Base-by-base conservation (phyloP, 2,888 invertebrate genomes). In the Drosophila heteroneura region DNA sequence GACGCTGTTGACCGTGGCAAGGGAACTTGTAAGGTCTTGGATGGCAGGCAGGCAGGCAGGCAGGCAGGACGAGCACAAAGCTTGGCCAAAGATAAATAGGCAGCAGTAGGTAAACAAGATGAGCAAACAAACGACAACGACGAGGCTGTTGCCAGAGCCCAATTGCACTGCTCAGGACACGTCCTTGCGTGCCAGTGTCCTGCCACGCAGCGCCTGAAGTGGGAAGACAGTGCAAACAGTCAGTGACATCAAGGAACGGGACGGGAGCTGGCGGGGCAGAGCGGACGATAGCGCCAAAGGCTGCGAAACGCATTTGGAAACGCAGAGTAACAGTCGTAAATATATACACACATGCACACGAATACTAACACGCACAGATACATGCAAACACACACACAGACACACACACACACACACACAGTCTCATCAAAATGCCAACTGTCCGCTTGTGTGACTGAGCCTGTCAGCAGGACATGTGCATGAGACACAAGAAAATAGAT, bases 71-170 rank as follows among this genome's bases (percentile, higher is more conserved):
- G 47, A 12, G 60, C 30, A 67, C 66, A 69, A 39, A 61, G 75
- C 77, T 54, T 81, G 68, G 68, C 71, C 76, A 74, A 88, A 90
- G 87, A 87, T 90, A 87, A 87, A 87, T 87, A 87, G 88, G 90
- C 90, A 85, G 85, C 83, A 81, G 90, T 79, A 90, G 90, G 90
- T 83, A 87, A 87, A 90, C 89, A 85, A 76, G 87, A 77, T 73
- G 87, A 68, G 79, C 79, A 85, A 83, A 83, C 82, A 83, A 71
- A 67, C 68, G 62, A 60, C 32, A 64, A 65, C 61, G 58, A 54
- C 53, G 56, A 54, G 57, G 65, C 54, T 54, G 53, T 62, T 68
- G 67, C 58, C 74, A 53, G 47, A 32, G 65, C 56, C 51, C 74
- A 59, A 79, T 68, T 74, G 76, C 79, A 73, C 41, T 56, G 37